Base-by-base conservation (phyloP, 2,797 vertebrate species). In the Nyctibius grandis region DNA sequence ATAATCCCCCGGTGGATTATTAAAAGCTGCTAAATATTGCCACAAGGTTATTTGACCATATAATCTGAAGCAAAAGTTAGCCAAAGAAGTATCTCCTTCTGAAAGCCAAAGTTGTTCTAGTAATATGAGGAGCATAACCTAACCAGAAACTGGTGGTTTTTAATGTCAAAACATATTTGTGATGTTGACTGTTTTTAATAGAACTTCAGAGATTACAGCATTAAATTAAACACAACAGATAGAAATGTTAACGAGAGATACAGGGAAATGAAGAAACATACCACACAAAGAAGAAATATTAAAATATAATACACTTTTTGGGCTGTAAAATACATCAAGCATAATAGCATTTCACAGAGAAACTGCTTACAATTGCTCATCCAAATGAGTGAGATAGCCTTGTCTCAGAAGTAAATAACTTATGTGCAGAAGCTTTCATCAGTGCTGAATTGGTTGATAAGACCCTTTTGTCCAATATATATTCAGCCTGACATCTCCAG, bases 361-460 rank as follows among this genome's bases (percentile, higher is more conserved):
- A 92, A 81, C 81, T 94, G 51, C 31, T 94, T 85, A 93, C 34
- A 85, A 68, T 92, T 95, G 64, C 36, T 93, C 40, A 89, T 88
- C 51, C 51, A 91, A 93, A 87, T 64, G 38, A 92, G 31, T 28
- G 59, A 91, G 70, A 89, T 60, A 92, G 29, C 40, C 60, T 91
- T 94, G 56, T 85, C 78, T 74, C 59, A 85, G 42, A 89, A 79
- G 53, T 63, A 93, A 85, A 89, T 89, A 93, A 85, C 19, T 85
- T 73, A 34, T 6, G 16, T 74, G 74, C 34, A 53, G 78, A 91
- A 76, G 80, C 86, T 96, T 86, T 89, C 67, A 60, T 57, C 16
- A 6, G 64, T 45, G 34, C 26, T 75, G 70, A 80, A 77, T 87
- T 91, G 88, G 72, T 74, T 91, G 68, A 64, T 93, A 91, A 60